Percentiles rank a stretch among this genome's conserved stretches.
These are phyloP conservation scores for Trypoxylus dichotomus DNA, from an alignment of 1,140 invertebrate genomes.

Conservation along the genomic window DNA sequence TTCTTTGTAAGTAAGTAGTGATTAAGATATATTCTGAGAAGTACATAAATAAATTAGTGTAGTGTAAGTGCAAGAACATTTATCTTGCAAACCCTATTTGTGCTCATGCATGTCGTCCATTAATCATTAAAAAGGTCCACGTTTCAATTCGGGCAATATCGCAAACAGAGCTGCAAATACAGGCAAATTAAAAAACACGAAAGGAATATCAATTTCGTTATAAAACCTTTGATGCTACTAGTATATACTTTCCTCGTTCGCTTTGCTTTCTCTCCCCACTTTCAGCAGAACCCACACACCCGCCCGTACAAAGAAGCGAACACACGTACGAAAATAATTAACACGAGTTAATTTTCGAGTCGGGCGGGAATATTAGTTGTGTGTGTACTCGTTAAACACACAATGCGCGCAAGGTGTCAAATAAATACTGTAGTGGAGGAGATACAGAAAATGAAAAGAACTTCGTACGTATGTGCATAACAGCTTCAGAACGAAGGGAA, in stretches of 20 bases:
- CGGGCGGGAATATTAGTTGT: not conserved
- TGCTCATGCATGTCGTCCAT: no score
- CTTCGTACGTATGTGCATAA: not conserved
- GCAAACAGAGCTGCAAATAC: no score
- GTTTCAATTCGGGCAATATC: no score
- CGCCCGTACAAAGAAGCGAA: not conserved
- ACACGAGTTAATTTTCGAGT: constrained; percentile 21
- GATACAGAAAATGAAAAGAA: not conserved
- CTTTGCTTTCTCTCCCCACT: not conserved
- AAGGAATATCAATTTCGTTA: no score
- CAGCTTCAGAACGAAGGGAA: not conserved
- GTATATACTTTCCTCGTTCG: not conserved
- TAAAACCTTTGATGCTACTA: no score
- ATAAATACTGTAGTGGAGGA: not conserved
- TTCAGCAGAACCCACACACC: not conserved
- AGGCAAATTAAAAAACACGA: no score
- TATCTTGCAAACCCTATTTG: no score
- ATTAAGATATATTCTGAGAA: no score
- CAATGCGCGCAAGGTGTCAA: not conserved
- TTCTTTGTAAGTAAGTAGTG: no score
- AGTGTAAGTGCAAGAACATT: no score
- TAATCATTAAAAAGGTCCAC: no score
- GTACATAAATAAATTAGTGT: no score
- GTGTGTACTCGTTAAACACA: not conserved
- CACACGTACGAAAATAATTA: not conserved